These are phyloP conservation scores for Heterohyrax brucei DNA, from an alignment of 2,797 vertebrate species.

Conservation along the genomic window DNA sequence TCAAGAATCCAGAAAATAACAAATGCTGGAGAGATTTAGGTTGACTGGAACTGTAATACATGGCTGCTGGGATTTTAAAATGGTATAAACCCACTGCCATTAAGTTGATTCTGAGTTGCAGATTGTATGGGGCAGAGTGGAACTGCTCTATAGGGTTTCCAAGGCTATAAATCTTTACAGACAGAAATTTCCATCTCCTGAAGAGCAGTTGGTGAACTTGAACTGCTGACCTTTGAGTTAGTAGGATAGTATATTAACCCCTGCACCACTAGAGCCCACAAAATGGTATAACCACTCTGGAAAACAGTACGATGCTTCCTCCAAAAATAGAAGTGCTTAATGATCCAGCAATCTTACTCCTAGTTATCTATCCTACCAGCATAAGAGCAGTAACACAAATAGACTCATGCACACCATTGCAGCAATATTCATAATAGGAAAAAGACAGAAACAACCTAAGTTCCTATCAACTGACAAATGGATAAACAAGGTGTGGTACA, in stretches of 20 bases:
- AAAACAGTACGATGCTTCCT: neutral
- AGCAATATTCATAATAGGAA: neutral
- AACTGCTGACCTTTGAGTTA: no score
- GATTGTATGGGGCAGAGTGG: no score
- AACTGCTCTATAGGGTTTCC: no score
- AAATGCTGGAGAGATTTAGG: neutral
- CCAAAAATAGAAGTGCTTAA: neutral
- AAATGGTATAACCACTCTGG: neutral
- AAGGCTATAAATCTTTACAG: no score
- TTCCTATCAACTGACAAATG: neutral
- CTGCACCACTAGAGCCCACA: no score
- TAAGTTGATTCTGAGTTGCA: no score
- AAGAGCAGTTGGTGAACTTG: no score
- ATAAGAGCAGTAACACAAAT: neutral
- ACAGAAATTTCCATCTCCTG: no score
- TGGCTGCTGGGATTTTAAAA: neutral
- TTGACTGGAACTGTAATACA: neutral
- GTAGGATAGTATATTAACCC: no score
- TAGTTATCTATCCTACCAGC: neutral
- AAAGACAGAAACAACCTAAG: neutral
- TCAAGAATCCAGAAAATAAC: neutral
- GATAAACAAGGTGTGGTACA: neutral
- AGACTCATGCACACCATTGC: neutral
- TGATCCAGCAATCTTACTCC: neutral
- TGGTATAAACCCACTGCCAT: no score